These are phyloP conservation scores for Ypsolopha sequella DNA, from an alignment of 2,888 invertebrate species.

Conservation along the genomic window DNA sequence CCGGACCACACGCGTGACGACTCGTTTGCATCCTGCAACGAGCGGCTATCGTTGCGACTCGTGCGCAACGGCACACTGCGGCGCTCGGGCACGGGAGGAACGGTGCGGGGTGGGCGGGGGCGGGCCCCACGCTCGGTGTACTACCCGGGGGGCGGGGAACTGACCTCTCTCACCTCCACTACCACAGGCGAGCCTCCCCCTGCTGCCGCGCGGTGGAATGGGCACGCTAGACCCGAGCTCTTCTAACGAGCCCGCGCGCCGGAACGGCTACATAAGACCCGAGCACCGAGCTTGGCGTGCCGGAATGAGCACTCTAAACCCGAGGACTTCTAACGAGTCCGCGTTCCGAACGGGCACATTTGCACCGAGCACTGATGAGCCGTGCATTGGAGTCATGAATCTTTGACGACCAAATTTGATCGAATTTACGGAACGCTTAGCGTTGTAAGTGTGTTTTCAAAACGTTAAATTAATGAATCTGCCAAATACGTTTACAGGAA, in stretches of 20 bases:
- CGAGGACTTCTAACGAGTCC: too few relatives aligned
- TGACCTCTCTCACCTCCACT: conserved; percentile 43
- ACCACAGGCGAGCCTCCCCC: conserved; percentile 18
- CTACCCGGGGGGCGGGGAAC: conserved; percentile 22
- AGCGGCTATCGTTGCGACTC: conserved; percentile 77
- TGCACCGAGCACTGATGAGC: too few relatives aligned
- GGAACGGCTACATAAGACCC: too few relatives aligned
- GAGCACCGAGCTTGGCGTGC: too few relatives aligned
- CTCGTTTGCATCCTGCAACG: conserved; percentile 85
- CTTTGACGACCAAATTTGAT: too few relatives aligned
- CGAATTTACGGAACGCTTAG: too few relatives aligned
- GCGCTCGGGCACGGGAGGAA: conserved; percentile 20
- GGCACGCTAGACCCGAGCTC: conserved; percentile 10
- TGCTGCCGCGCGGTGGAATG: conserved; percentile 16
- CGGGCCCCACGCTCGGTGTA: conserved; percentile 15
- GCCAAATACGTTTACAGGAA: too few relatives aligned
- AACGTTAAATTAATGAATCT: too few relatives aligned
- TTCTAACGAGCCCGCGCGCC: not conserved
- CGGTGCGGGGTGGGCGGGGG: conserved; percentile 19
- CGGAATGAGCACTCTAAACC: too few relatives aligned
- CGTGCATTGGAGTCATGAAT: too few relatives aligned
- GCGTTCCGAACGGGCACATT: too few relatives aligned
- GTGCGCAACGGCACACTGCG: conserved; percentile 53
- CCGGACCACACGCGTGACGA: conserved; percentile 81
- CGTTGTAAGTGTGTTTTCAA: too few relatives aligned